Base-by-base conservation (phyloP, 2,113 vertebrate species). In the Petroica traversi region DNA sequence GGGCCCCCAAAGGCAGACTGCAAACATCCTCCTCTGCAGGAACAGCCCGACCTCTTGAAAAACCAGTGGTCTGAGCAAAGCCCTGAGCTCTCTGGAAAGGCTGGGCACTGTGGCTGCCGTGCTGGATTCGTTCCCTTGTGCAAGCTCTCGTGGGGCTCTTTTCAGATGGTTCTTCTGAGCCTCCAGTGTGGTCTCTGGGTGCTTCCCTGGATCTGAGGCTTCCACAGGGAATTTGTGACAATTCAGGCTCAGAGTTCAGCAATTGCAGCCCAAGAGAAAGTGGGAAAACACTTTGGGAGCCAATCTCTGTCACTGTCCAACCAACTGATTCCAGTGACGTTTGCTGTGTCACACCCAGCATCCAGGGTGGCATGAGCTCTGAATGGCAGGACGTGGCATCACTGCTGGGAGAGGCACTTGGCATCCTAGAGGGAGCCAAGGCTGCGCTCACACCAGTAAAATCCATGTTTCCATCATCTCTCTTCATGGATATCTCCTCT, bases 391-490 rank as follows among this genome's bases (percentile, higher is more conserved):
- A 36, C 16, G 1, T 11, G 43, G 74, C 64, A 26, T 17, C 38
- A 12, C 52, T 72, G 62, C 69, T 34, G 46, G 20, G 55, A 85
- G 28, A 66, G 46, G 28, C 29, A 11, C 69, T 57, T 9, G 26
- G 49, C 54, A 58, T 41, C 46, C 74, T n/a, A 12, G 6, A 3
- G 29, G 57, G 74, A 82, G 25, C 34, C 57, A 36, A 15, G 57
- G 41, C 36, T 19, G 34, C 0, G 0, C 14, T 62, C 31, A 34
- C 36, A 40, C 18, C 67, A 16, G 14, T 19, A 12, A 74, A 85
- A 1, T 15, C 18, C 48, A 6, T 25, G 22, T 3, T 8, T 49
- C 57, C 0, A 0, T 28, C 16, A 8, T 51, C 11, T 68, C 31
- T 63, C n/a, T 82, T 26, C 52, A 29, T 0, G 0, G 12, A 17